A percentile compares a stretch with the other conserved stretches of the same genome.
These are phyloP conservation scores for Julus scanicus DNA, from an alignment of 2,888 invertebrate genomes.

Conservation along the genomic window DNA sequence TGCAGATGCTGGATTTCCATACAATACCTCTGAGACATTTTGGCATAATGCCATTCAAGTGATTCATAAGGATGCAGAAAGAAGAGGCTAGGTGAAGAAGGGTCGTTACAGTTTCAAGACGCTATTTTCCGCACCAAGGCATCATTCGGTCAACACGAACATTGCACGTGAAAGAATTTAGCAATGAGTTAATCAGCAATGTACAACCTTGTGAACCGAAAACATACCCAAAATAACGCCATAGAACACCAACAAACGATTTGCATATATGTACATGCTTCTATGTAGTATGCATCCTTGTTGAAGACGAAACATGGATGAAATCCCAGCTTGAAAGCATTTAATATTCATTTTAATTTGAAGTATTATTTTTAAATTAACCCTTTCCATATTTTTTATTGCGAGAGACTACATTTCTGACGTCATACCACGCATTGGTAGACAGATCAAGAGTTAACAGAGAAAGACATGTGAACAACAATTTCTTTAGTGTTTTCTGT, in stretches of 20 bases:
- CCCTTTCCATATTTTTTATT: no score
- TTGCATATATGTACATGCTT: background rate
- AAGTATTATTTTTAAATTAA: no score
- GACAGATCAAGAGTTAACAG: no score
- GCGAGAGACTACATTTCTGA: no score
- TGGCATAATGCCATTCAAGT: background rate
- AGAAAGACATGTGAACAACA: no score
- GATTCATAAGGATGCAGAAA: background rate
- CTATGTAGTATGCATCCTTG: no score
- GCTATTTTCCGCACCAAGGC: background rate
- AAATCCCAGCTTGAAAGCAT: no score
- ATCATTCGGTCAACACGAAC: background rate
- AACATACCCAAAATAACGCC: background rate
- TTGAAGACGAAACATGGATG: no score
- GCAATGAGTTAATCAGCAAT: background rate
- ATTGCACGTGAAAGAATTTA: background rate
- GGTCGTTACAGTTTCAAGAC: background rate
- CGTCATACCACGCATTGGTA: no score
- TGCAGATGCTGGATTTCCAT: slow-evolving; percentile 3
- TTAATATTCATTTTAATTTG: no score
- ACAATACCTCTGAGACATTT: background rate
- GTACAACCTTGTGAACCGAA: background rate
- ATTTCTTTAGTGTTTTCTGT: no score
- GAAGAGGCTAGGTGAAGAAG: background rate
- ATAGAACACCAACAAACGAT: background rate